phyloP scores from a whole-genome alignment of 2,113 vertebrate genomes.

The Spheniscus mendiculus region DNA sequence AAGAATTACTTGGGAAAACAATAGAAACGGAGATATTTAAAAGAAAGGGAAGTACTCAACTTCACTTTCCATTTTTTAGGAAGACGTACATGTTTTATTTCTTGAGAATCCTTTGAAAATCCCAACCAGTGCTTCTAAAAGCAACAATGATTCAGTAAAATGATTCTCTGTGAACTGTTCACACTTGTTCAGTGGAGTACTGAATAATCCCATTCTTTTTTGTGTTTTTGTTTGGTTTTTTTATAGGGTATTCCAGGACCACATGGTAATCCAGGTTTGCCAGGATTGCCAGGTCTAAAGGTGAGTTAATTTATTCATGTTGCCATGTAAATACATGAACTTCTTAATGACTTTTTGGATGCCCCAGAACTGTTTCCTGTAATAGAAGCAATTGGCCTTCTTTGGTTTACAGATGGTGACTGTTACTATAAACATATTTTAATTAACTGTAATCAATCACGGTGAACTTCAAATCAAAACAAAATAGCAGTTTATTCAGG shows the following conservation, averaged over 20 bases:
- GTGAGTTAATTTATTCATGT: conserved; percentile 72
- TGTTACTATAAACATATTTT: conserved; percentile 1
- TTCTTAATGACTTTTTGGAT: background rate
- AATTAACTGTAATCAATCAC: background rate
- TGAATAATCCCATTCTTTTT: background rate
- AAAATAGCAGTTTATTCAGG: background rate
- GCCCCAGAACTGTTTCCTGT: background rate
- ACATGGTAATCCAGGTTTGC: conserved; percentile 90
- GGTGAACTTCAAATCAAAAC: background rate
- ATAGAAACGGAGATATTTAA: background rate
- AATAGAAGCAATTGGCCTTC: background rate
- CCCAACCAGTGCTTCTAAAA: background rate
- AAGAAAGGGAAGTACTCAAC: background rate
- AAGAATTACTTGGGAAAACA: background rate
- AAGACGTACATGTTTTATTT: background rate
- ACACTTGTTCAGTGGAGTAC: background rate
- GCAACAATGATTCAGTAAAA: background rate
- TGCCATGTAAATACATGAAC: background rate
- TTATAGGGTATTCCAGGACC: conserved; percentile 88
- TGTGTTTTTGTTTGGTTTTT: background rate
- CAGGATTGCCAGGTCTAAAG: conserved; percentile 90
- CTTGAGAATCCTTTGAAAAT: background rate
- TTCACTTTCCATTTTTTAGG: background rate
- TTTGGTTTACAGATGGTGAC: background rate
- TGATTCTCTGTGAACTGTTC: background rate